A percentile compares a stretch with the other conserved stretches of the same genome.
These are phyloP conservation scores for Conops quadrifasciatus DNA, from an alignment of 2,888 invertebrate species.

Conservation along the genomic window DNA sequence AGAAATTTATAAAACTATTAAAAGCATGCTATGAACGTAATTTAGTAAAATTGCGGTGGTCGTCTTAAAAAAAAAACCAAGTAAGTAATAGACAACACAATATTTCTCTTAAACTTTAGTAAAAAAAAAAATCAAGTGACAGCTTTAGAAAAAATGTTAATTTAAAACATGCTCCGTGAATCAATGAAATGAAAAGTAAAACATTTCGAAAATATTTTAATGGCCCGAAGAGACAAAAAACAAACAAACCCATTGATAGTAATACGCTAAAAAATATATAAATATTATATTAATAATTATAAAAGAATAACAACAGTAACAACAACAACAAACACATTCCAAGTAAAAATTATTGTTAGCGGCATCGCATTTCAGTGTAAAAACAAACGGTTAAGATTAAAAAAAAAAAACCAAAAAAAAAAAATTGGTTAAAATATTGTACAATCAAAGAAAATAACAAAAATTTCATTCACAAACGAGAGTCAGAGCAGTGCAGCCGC, in stretches of 20 bases:
- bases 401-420: conserved; percentile 41
- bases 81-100: no score
- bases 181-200: background rate
- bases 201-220: no score
- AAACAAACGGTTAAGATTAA: conserved; percentile 36
- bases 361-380: conserved; percentile 3
- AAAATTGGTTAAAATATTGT: conserved; percentile 17
- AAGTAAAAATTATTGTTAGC: conserved; percentile 34
- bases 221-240: no score
- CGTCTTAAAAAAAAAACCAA: no score
- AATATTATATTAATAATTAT: conserved; percentile 27
- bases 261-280: conserved; percentile 18
- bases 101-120: no score
- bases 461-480: conserved; percentile 52
- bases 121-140: no score
- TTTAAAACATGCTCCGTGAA: background rate
- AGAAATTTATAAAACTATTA: no score
- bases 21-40: no score
- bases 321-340: conserved; percentile 38
- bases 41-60: no score
- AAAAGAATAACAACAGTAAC: conserved; percentile 42
- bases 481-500: conserved; percentile 32
- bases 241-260: no score
- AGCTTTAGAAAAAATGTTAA: no score
- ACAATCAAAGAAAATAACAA: conserved; percentile 47